A percentile compares a stretch with the other conserved stretches of the same genome.
These are phyloP conservation scores for Hanleya hanleyi DNA, from an alignment of 2,888 invertebrate species.

Conservation along the genomic window DNA sequence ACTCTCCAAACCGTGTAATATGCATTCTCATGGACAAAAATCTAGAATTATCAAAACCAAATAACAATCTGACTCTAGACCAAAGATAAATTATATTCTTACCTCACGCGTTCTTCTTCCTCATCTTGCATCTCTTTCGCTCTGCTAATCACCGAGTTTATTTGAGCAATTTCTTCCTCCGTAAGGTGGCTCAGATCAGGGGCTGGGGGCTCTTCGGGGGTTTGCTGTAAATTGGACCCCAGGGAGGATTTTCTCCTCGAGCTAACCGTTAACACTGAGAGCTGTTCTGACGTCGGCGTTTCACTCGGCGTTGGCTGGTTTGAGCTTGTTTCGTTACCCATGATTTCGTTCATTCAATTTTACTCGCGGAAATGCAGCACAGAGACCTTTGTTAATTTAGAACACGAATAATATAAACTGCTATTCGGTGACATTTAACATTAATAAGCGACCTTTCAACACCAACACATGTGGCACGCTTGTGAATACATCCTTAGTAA, in stretches of 20 bases:
- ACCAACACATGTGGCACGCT: no score
- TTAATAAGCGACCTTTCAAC: no score
- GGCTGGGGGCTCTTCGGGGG: constrained; percentile 73
- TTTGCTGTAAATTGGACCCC: constrained; percentile 59
- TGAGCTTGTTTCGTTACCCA: constrained; percentile 15
- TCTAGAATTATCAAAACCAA: no score
- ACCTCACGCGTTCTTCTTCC: constrained; percentile 67
- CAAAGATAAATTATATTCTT: no score
- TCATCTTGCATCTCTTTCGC: constrained; percentile 75
- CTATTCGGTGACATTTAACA: no score
- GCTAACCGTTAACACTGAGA: constrained; percentile 56
- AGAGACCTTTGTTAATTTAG: neutral
- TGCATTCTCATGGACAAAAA: no score
- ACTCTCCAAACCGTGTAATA: no score
- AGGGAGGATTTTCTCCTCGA: constrained; percentile 58
- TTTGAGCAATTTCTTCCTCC: constrained; percentile 78
- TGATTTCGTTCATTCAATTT: no score
- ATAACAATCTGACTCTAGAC: no score
- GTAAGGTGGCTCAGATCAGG: constrained; percentile 78
- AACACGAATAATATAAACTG: neutral
- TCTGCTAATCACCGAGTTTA: constrained; percentile 79
- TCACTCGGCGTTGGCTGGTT: neutral
- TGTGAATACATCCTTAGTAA: no score
- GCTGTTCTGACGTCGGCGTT: constrained; percentile 58
- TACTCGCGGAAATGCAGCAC: neutral